A percentile compares a stretch with the other conserved stretches of the same genome.
phyloP scores from a whole-genome alignment of 2,113 vertebrate genomes.

The Phalacrocorax brasilianus region DNA sequence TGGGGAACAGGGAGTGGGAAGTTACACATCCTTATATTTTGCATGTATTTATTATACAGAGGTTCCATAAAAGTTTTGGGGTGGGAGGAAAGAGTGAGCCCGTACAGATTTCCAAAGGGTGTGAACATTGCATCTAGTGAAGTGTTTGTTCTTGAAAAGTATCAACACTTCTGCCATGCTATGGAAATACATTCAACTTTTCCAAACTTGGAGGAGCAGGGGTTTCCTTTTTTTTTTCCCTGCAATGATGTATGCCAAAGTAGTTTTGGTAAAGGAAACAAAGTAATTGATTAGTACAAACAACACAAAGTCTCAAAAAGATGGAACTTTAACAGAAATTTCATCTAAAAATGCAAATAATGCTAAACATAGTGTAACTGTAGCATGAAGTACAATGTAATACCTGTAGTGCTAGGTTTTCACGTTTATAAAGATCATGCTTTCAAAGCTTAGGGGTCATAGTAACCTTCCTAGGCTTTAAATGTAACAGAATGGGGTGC shows the following conservation, averaged over 20 bases:
- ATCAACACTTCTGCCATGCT: neutral
- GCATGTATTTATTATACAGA: neutral
- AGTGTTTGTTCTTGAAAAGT: neutral
- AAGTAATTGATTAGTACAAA: neutral
- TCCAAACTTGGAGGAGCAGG: neutral
- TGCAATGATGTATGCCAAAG: neutral
- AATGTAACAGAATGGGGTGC: neutral
- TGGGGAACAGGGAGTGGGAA: neutral
- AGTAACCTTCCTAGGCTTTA: neutral
- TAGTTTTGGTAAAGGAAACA: neutral
- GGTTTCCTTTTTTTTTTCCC: too few relatives aligned
- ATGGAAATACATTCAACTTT: neutral
- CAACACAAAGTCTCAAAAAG: neutral
- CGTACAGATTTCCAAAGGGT: neutral
- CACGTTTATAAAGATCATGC: neutral
- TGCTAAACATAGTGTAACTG: neutral
- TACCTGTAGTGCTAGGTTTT: neutral
- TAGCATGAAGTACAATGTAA: neutral
- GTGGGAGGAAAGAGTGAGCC: too few relatives aligned
- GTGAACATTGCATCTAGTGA: neutral
- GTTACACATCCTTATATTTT: neutral
- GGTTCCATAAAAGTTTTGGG: neutral
- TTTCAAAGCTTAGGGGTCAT: neutral
- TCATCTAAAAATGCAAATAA: neutral
- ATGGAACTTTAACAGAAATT: neutral